phyloP scores from a whole-genome alignment of 1,140 invertebrate genomes.

The Apis dorsata region DNA sequence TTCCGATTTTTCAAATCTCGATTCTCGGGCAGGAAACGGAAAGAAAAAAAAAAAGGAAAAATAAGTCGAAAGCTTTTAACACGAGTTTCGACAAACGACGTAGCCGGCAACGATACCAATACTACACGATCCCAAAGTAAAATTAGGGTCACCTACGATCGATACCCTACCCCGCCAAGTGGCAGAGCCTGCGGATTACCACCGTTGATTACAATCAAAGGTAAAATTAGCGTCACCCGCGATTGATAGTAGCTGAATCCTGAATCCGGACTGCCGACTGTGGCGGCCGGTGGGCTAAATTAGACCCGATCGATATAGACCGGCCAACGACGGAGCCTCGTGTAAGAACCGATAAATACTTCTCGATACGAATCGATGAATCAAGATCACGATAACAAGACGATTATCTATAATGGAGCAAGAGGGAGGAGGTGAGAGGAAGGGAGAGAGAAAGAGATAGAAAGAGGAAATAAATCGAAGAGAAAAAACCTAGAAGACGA shows the following conservation, averaged over 20 bases:
- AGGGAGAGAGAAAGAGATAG: too few relatives aligned
- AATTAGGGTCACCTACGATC: conserved; percentile 36
- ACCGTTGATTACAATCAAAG: conserved; percentile 31
- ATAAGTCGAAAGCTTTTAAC: too few relatives aligned
- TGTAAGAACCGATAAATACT: not conserved
- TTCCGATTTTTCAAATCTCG: too few relatives aligned
- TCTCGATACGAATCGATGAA: not conserved
- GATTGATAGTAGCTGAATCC: conserved; percentile 31
- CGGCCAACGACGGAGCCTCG: conserved; percentile 1
- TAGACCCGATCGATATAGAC: conserved; percentile 29
- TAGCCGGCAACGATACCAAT: not conserved
- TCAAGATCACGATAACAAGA: not conserved
- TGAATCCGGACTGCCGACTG: not conserved
- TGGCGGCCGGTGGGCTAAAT: conserved; percentile 15
- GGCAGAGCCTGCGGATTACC: conserved; percentile 9
- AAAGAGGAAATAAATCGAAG: too few relatives aligned
- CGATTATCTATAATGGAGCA: too few relatives aligned
- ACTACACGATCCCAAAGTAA: not conserved
- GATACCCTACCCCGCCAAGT: conserved; percentile 11
- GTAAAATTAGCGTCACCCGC: conserved; percentile 41
- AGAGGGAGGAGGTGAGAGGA: too few relatives aligned
- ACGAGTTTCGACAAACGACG: not conserved
- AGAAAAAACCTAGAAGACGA: too few relatives aligned
- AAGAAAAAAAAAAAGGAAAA: not conserved
- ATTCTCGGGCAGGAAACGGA: too few relatives aligned